Evolutionary conservation across 2,113 vertebrate species (phyloP), one percentile per base, ranked within the genome.

Genomic region (Cryptomyrus ogoouensis): DNA sequence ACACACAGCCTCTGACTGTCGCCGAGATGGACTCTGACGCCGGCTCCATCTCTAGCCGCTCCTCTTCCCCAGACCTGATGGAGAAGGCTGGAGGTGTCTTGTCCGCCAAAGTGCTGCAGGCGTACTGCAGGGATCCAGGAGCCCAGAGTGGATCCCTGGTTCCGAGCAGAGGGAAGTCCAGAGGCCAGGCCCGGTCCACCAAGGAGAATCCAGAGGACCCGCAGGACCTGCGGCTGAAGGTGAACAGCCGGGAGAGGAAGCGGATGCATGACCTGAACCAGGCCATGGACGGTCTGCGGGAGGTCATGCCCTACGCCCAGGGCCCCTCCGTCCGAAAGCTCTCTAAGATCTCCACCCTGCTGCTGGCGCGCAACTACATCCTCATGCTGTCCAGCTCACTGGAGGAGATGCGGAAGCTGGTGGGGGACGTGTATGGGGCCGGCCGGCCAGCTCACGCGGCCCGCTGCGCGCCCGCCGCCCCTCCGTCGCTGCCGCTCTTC

Each of bases 231-330:
- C 93, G 97, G n/a, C 95, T 97, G 42, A 97, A 97, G 90, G 96
- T 97, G 46, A 97, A 97, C 94, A 96, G 96, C 52, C 94, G 97
- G 0, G 97, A 97, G 93, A 94, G 96, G 90, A 96, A 96, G 88
- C 95, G 97, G 90, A 97, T 97, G 97, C 97, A 97, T 1, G 96
- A 97, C 90, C 94, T 97, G 89, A 97, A 97, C 94, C 94, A 96
- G 93, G 97, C 96, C 1, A 97, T 97, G 96, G 96, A 97, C 12
- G 96, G 96, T 74, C 96, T 97, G 88, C 92, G 96, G 31, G 96
- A 96, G 90, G 96, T 97, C 83, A 97, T 97, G 96, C 96, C 96
- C 2, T 96, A 96, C 0, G 95, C 96, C 42, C 96, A 96, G 0
- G 96, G 96, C 2, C 96, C 96, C 0, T 96, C 96, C 0, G 96